Evolutionary conservation across 2,113 vertebrate species (phyloP).

Genomic region (Ptychochromis oligacanthus): DNA sequence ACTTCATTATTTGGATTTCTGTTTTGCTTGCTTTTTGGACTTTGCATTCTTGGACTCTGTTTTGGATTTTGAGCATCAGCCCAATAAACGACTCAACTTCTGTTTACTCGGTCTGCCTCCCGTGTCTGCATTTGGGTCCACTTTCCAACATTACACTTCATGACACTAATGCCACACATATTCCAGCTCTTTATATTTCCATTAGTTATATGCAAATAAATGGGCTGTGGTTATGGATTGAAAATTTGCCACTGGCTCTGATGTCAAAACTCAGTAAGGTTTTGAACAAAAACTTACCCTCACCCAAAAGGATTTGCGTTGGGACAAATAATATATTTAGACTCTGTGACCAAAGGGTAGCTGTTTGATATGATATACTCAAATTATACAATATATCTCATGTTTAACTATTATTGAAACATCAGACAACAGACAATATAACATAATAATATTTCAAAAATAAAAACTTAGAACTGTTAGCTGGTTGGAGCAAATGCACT

Average conservation of each 20-base stretch:
- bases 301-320: background rate
- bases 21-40: too few relatives aligned
- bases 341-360: background rate
- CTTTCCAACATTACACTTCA: too few relatives aligned
- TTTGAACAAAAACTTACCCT: background rate
- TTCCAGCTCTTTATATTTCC: background rate
- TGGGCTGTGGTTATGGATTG: background rate
- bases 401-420: background rate
- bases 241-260: background rate
- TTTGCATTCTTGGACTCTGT: too few relatives aligned
- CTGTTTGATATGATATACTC: background rate
- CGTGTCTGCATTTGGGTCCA: too few relatives aligned
- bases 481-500: background rate
- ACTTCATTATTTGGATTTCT: too few relatives aligned
- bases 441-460: background rate
- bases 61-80: too few relatives aligned
- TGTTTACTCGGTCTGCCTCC: background rate
- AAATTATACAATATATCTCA: background rate
- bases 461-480: background rate
- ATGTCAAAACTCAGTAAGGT: background rate
- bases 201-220: background rate
- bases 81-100: too few relatives aligned
- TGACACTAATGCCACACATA: background rate
- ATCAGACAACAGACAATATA: background rate
- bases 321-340: background rate